These are phyloP conservation scores for Helarctos malayanus DNA, from an alignment of 2,797 vertebrate genomes.

Conservation along the genomic window DNA sequence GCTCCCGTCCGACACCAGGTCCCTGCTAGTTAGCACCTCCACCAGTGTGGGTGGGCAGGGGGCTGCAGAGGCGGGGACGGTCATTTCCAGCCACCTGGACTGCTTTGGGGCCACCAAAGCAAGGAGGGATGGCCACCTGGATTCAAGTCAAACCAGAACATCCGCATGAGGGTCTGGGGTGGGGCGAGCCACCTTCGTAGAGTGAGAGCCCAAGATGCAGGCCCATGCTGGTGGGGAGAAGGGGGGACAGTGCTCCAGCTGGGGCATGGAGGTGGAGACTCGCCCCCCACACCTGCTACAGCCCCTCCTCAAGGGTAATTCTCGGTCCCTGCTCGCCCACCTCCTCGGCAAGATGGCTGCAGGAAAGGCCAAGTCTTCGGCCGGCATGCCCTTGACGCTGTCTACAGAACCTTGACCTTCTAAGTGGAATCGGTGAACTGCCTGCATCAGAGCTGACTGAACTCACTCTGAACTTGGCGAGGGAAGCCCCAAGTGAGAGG, in stretches of 20 bases:
- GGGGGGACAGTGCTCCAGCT: not conserved
- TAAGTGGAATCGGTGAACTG: not conserved
- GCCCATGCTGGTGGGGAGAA: not conserved
- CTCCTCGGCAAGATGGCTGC: not conserved
- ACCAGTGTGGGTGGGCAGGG: slow-evolving; percentile 77
- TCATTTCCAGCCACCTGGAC: not conserved
- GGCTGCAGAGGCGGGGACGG: slow-evolving; percentile 9
- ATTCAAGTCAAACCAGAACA: not conserved
- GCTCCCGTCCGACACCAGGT: slow-evolving; percentile 7
- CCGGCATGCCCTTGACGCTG: not conserved
- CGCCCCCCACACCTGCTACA: not conserved
- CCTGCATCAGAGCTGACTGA: not conserved
- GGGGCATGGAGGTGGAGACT: not conserved
- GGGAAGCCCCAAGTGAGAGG: not conserved
- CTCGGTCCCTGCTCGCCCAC: not conserved
- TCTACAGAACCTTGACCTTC: not conserved
- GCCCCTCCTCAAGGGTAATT: not conserved
- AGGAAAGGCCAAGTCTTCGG: not conserved
- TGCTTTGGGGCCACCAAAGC: not conserved
- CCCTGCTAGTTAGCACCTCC: slow-evolving; percentile 82
- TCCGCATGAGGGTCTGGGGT: not conserved
- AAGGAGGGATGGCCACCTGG: not conserved
- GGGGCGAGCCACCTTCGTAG: not conserved
- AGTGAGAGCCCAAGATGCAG: not conserved
- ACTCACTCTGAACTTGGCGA: not conserved